Percentiles rank a stretch among this genome's conserved stretches.
These are phyloP conservation scores for Artibeus lituratus DNA, from an alignment of 2,797 vertebrate species.

Conservation along the genomic window DNA sequence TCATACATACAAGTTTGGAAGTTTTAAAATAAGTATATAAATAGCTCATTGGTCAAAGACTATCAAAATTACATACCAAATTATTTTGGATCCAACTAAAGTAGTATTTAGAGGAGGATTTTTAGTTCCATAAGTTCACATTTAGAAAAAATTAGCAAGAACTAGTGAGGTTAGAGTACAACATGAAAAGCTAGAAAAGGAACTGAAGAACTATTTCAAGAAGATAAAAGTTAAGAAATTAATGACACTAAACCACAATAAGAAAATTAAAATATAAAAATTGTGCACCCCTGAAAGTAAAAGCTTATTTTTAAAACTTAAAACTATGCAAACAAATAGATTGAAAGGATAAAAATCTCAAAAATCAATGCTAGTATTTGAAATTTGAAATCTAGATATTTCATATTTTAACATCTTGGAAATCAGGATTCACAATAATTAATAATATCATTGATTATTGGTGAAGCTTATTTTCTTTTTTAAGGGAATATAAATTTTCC, in stretches of 20 bases:
- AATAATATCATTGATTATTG: neutral
- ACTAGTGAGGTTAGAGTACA: neutral
- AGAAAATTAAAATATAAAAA: neutral
- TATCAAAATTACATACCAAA: neutral
- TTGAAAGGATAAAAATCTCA: neutral
- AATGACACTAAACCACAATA: neutral
- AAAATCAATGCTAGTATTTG: neutral
- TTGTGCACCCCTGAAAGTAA: neutral
- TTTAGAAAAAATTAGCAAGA: neutral
- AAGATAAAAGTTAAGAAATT: neutral
- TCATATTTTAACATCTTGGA: neutral
- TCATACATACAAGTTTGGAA: neutral
- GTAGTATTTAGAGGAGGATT: neutral
- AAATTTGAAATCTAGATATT: neutral
- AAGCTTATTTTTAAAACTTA: neutral
- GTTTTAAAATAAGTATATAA: neutral
- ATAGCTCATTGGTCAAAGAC: neutral
- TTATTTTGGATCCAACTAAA: neutral
- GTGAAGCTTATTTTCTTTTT: neutral
- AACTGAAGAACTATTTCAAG: neutral
- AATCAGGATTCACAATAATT: neutral
- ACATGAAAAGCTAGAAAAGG: neutral
- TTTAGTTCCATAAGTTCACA: neutral
- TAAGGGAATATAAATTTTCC: neutral
- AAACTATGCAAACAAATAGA: neutral